Conservation (phyloP, 1,140 invertebrate species). For the Papilio dardanus region DNA sequence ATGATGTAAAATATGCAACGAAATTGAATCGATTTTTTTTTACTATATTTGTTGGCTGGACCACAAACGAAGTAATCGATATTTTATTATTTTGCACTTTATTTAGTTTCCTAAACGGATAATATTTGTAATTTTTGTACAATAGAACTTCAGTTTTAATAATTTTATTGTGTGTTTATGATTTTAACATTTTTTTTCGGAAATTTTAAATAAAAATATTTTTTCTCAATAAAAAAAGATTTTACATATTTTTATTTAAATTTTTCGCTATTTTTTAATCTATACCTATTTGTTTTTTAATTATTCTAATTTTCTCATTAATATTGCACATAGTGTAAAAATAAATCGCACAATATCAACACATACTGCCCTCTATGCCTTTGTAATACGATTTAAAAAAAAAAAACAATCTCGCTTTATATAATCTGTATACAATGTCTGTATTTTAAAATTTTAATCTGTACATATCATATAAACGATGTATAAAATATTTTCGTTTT, state of each 20-base stretch:
- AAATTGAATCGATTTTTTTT: background rate
- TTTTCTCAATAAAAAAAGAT: no score
- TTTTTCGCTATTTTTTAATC: background rate
- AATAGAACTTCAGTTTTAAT: no score
- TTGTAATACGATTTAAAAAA: constrained; percentile 21
- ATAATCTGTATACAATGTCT: constrained; percentile 37
- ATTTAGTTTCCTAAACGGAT: background rate
- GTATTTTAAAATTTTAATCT: constrained; percentile 33
- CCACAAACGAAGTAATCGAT: background rate
- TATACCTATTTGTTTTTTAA: background rate
- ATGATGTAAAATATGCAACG: constrained; percentile 6
- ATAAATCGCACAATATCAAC: constrained; percentile 28
- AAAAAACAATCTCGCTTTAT: constrained; percentile 21
- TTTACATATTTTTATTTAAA: no score
- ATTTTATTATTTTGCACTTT: background rate
- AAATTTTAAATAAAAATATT: no score
- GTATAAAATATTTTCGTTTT: background rate
- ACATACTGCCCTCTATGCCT: constrained; percentile 29
- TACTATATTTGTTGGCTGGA: background rate
- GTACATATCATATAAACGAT: constrained; percentile 29
- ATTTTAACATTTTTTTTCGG: no score
- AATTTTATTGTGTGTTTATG: no score
- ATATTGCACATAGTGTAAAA: background rate
- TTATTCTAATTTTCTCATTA: background rate
- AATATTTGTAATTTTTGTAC: no score